A percentile compares a stretch with the other conserved stretches of the same genome.
phyloP scores from a whole-genome alignment of 2,113 vertebrate species.

The Ibidorhyncha struthersii region DNA sequence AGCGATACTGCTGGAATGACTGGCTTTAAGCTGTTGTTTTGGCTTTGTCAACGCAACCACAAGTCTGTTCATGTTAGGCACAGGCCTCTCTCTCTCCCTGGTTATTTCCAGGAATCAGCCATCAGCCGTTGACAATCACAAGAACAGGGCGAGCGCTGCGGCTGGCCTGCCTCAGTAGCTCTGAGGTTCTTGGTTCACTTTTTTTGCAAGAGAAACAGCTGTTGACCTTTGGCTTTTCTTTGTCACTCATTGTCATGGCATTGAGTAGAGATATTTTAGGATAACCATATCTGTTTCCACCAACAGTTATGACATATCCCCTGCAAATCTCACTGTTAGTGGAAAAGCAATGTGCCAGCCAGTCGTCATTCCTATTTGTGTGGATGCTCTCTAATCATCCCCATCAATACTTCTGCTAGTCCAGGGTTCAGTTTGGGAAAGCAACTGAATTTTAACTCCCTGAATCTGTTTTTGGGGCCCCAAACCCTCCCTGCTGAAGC shows the following conservation, averaged over 20 bases:
- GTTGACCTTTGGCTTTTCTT: background rate
- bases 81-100: background rate
- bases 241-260: background rate
- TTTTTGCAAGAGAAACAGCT: background rate
- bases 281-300: background rate
- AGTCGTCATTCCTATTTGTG: background rate
- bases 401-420: background rate
- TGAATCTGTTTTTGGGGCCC: constrained; percentile 1
- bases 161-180: background rate
- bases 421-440: background rate
- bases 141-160: background rate
- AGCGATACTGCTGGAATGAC: background rate
- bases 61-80: background rate
- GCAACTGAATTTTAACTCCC: background rate
- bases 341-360: background rate
- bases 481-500: constrained; percentile 21
- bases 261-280: background rate
- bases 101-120: constrained; percentile 52
- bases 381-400: background rate
- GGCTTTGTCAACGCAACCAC: background rate
- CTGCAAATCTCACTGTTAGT: background rate
- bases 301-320: background rate
- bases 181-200: background rate
- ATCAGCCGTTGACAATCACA: background rate
- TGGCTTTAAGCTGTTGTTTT: constrained; percentile 7